A percentile compares a stretch with the other conserved stretches of the same genome.
Conservation (phyloP, 2,888 invertebrate genomes). For the Yponomeuta plumbellus region DNA sequence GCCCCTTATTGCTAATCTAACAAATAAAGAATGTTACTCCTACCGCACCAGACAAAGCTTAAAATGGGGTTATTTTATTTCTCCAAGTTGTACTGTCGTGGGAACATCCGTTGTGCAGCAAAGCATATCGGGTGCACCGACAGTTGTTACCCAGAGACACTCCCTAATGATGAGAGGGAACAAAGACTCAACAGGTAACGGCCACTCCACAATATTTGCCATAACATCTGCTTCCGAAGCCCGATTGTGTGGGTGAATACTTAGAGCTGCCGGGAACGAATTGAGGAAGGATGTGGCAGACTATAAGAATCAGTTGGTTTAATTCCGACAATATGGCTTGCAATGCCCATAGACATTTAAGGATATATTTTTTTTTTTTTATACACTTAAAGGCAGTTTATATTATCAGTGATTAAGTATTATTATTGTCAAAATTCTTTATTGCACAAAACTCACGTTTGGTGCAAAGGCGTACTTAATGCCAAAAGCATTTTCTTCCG, state of each 20-base stretch:
- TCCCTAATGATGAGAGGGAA: constrained; percentile 31
- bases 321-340: too few species aligned
- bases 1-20: not conserved
- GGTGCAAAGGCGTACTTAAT: too few species aligned
- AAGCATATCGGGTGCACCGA: constrained; percentile 23
- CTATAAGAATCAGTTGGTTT: not conserved
- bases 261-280: constrained; percentile 19
- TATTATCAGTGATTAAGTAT: too few species aligned
- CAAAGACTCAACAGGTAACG: constrained; percentile 51
- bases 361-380: too few species aligned
- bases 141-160: constrained; percentile 17
- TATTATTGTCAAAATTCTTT: too few species aligned
- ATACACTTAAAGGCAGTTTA: too few species aligned
- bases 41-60: constrained; percentile 10
- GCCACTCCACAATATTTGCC: constrained; percentile 25
- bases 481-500: too few species aligned
- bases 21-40: constrained; percentile 2
- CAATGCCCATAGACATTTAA: too few species aligned
- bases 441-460: too few species aligned
- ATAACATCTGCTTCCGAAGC: constrained; percentile 61
- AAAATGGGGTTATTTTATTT: constrained; percentile 3
- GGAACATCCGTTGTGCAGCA: constrained; percentile 56
- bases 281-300: constrained; percentile 25
- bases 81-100: constrained; percentile 38
- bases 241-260: constrained; percentile 24